Evolutionary conservation across 2,888 invertebrate species (phyloP).

Genomic region (Acanthosepion esculentum): DNA sequence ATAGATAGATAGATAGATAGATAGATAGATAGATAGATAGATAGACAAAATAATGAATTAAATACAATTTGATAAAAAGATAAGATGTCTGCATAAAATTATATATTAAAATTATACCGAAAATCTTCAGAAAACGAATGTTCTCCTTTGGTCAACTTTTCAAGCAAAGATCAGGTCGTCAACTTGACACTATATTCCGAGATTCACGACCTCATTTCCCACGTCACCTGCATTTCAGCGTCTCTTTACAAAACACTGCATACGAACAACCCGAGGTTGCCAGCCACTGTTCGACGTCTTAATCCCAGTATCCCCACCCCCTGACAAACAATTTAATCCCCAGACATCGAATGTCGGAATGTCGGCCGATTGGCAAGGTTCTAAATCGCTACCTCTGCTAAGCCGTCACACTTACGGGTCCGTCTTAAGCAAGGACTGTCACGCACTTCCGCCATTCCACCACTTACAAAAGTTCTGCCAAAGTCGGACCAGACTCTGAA

Average conservation of each 20-base stretch:
- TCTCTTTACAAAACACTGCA: background rate
- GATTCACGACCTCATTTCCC: background rate
- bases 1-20: background rate
- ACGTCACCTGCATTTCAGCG: background rate
- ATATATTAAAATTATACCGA: background rate
- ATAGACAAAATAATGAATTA: background rate
- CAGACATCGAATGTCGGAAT: background rate
- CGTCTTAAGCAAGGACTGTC: background rate
- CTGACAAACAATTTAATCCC: background rate
- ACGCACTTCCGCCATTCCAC: conserved; percentile 4
- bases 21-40: background rate
- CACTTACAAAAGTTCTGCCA: background rate
- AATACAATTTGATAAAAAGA: no score
- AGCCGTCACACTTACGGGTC: background rate
- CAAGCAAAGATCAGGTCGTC: background rate
- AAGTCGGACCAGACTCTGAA: background rate
- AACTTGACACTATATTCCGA: no score
- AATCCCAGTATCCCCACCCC: background rate
- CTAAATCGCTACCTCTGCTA: background rate
- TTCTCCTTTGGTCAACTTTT: background rate
- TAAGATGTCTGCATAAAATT: background rate
- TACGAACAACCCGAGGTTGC: background rate
- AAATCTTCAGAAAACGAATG: background rate
- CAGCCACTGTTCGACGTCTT: background rate
- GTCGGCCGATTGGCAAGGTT: background rate